Evolutionary conservation across 2,888 invertebrate species (phyloP).

Genomic region (Liodrosophila aerea): DNA sequence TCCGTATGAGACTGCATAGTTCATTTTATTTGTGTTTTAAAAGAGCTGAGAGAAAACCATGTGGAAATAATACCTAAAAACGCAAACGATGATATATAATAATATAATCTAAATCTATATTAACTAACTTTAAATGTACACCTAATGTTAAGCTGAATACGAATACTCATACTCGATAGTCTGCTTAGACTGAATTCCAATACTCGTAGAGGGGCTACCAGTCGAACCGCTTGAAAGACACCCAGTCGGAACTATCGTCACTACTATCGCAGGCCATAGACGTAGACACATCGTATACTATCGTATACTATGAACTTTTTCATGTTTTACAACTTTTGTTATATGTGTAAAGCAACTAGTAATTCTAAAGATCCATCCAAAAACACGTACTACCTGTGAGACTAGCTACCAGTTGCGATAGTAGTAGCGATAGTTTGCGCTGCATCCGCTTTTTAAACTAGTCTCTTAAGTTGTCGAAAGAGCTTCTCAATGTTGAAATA

Average conservation of each 20-base stretch:
- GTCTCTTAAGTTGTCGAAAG: background rate
- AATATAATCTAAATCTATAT: conserved; percentile 32
- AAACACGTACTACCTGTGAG: background rate
- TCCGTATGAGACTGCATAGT: conserved; percentile 75
- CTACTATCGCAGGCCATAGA: too few species aligned
- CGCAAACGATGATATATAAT: conserved; percentile 6
- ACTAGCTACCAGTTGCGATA: conserved; percentile 2
- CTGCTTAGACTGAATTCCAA: conserved; percentile 8
- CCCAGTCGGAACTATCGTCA: too few species aligned
- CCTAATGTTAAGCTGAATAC: conserved; percentile 29
- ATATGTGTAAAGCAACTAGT: too few species aligned
- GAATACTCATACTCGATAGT: conserved; percentile 24
- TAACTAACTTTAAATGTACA: conserved; percentile 27
- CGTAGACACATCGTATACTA: too few species aligned
- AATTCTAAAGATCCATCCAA: too few species aligned
- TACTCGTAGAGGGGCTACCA: too few species aligned
- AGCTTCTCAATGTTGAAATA: too few species aligned
- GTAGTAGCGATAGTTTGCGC: too few species aligned
- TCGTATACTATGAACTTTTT: too few species aligned
- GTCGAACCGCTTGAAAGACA: conserved; percentile 1
- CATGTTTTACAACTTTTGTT: too few species aligned
- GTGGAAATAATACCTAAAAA: conserved; percentile 4
- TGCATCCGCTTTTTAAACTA: background rate
- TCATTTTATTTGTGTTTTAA: conserved; percentile 40
- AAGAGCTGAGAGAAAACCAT: conserved; percentile 1